Conservation (phyloP, 2,797 vertebrate genomes). For the Alcedo atthis region DNA sequence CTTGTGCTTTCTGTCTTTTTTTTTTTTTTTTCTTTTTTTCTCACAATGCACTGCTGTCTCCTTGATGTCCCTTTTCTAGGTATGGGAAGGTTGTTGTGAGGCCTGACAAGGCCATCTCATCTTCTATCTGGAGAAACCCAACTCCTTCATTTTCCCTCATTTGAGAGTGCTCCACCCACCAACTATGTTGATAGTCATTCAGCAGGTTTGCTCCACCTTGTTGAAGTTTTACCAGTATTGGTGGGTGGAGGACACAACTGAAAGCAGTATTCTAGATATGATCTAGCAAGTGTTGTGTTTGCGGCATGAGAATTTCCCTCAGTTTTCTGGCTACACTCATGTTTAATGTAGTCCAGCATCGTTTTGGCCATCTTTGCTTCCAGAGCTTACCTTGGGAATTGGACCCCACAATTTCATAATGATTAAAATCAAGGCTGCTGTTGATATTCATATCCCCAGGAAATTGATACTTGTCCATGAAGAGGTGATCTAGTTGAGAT, state of each 20-base stretch:
- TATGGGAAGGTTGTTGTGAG: neutral
- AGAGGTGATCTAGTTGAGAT: neutral
- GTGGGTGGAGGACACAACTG: neutral
- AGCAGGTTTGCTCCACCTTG: neutral
- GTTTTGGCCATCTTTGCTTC: neutral
- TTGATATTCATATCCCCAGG: neutral
- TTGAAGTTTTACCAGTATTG: neutral
- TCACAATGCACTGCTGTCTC: neutral
- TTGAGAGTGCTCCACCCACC: neutral
- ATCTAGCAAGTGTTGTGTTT: neutral
- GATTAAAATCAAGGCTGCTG: neutral
- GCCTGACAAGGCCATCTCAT: neutral
- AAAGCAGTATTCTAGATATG: neutral
- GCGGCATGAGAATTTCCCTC: neutral
- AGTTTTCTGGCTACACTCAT: neutral
- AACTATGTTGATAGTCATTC: neutral
- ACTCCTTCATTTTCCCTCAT: neutral
- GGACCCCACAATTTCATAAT: neutral
- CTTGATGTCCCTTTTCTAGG: neutral
- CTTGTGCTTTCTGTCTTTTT: neutral
- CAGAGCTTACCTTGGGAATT: neutral
- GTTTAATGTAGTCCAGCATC: neutral
- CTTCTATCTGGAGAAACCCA: neutral
- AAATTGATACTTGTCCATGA: neutral
- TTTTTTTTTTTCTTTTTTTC: neutral